Evolutionary conservation across 2,888 invertebrate genomes (phyloP), one percentile per base, ranked within the genome.

Genomic region (Drosophila longiperda): DNA sequence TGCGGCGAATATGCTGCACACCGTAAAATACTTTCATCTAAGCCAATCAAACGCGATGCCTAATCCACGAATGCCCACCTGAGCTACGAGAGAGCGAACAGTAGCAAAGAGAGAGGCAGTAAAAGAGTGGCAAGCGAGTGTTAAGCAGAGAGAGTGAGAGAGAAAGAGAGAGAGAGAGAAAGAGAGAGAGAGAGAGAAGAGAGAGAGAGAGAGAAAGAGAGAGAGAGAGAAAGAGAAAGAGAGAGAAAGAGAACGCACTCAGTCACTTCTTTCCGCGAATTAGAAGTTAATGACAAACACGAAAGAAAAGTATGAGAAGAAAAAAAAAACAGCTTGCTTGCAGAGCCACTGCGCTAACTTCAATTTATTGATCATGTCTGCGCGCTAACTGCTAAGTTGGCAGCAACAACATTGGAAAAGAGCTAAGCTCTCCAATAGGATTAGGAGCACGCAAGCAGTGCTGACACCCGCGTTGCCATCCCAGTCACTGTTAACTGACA

Each of bases 21-120:
- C 32, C 57, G 57, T 50, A 42, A 53, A 66, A 38, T 63, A 42
- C 49, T 55, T 65, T 54, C 33, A 42, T 38, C 48, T 63, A 68
- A 69, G 68, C 76, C 72, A 79, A 70, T 79, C 75, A 63, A 66
- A 73, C 38, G 66, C 78, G 79, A 78, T 58, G 50, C 36, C 63
- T 59, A 36, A 49, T 23, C 66, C 48, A 45, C 45, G 59, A 53
- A 36, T 48, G 45, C 33, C 38, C 59, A 71, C 80, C 75, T 67
- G 64, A 71, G 53, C 61, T 29, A n/a, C 26, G 55, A 26, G 42
- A 23, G 38, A 58, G 38, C 42, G 17, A 63, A 45, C 55, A 50
- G 8, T 20, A 15, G 3, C 55, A 40, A 32, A 40, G 32, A 55
- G 26, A 67, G 48, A 48, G 36, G 40, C 5, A 20, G n/a, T 42